phyloP scores from a whole-genome alignment of 2,888 invertebrate species.

The Pogonocherus hispidulus region DNA sequence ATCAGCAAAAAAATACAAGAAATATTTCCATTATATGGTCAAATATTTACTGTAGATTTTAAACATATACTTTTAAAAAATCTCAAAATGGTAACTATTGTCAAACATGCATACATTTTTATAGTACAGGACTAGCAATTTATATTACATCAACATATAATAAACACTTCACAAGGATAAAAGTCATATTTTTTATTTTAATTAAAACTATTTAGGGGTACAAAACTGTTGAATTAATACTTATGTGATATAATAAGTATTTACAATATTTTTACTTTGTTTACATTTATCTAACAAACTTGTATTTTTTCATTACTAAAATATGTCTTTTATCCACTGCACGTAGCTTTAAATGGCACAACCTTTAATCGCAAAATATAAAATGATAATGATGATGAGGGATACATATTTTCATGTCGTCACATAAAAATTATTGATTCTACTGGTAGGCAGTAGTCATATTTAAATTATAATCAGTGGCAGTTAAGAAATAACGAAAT shows the following conservation, averaged over 20 bases:
- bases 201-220: no score
- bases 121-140: slow-evolving; percentile 42
- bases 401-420: no score
- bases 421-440: no score
- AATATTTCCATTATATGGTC: slow-evolving; percentile 38
- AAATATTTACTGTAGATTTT: slow-evolving; percentile 36
- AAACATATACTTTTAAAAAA: slow-evolving; percentile 38
- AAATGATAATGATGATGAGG: neutral
- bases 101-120: slow-evolving; percentile 54
- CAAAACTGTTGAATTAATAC: neutral
- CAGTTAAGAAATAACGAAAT: no score
- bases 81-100: slow-evolving; percentile 58
- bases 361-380: neutral
- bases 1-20: slow-evolving; percentile 50
- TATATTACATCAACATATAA: slow-evolving; percentile 28
- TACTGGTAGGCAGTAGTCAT: no score
- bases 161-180: slow-evolving; percentile 11
- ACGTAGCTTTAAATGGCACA: slow-evolving; percentile 15
- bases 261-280: neutral
- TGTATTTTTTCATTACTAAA: neutral
- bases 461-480: no score
- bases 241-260: neutral
- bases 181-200: slow-evolving; percentile 21
- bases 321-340: slow-evolving; percentile 25
- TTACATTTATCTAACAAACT: neutral